Conservation (phyloP, 2,113 vertebrate species). For the Xiphias gladius region DNA sequence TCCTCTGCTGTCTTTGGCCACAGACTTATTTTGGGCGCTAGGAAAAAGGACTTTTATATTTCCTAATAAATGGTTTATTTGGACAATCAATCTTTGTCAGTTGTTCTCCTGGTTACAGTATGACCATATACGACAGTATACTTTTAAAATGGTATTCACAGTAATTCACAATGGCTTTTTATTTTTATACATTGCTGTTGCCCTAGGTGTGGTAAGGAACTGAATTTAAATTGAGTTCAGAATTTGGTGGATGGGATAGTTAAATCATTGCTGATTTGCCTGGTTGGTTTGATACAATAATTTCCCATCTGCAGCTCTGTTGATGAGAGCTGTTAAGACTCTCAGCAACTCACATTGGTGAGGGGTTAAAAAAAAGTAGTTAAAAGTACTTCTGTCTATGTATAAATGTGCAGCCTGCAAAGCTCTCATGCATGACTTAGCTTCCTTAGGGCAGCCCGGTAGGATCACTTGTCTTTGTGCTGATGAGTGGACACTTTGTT, state of each 20-base stretch:
- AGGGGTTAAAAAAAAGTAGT: conserved; percentile 15
- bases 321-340: background rate
- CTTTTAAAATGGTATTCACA: background rate
- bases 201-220: background rate
- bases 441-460: background rate
- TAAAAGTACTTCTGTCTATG: background rate
- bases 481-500: conserved; percentile 1
- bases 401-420: conserved; percentile 1
- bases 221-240: background rate
- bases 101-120: background rate
- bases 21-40: background rate
- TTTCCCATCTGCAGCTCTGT: background rate
- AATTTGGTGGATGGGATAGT: background rate
- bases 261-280: background rate
- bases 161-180: background rate
- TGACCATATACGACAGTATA: background rate
- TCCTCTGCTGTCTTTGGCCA: conserved; percentile 25
- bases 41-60: background rate
- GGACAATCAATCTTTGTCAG: background rate
- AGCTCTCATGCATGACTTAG: conserved; percentile 15
- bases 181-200: background rate
- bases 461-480: conserved; percentile 14
- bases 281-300: background rate
- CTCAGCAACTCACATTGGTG: background rate
- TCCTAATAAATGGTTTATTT: conserved; percentile 23